Evolutionary conservation across 2,888 invertebrate genomes (phyloP).

Genomic region (Agrilus cyanescens): DNA sequence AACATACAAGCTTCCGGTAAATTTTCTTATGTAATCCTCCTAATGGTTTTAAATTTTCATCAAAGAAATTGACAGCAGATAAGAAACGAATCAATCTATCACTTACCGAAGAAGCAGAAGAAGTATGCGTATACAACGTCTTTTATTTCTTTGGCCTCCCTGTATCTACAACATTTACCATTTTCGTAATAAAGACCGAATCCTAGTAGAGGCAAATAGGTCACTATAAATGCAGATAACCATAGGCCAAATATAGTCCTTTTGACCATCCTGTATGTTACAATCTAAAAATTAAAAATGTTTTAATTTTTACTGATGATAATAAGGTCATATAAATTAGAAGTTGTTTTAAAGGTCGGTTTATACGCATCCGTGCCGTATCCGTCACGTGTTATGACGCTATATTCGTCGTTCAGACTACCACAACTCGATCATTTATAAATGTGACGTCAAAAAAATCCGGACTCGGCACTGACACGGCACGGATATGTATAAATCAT

Average conservation of each 20-base stretch:
- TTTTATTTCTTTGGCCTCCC: slow-evolving; percentile 48
- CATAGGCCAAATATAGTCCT: slow-evolving; percentile 58
- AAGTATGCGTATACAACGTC: slow-evolving; percentile 67
- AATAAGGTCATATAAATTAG: too few relatives aligned
- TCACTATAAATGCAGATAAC: slow-evolving; percentile 55
- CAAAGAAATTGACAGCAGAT: background rate
- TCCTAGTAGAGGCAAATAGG: slow-evolving; percentile 63
- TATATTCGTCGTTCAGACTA: too few relatives aligned
- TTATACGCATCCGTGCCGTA: too few relatives aligned
- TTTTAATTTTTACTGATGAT: background rate
- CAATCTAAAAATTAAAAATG: slow-evolving; percentile 47
- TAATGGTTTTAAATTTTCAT: background rate
- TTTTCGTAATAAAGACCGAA: slow-evolving; percentile 60
- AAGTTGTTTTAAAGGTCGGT: too few relatives aligned
- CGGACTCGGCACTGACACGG: too few relatives aligned
- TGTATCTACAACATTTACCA: slow-evolving; percentile 54
- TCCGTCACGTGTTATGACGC: too few relatives aligned
- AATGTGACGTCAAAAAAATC: too few relatives aligned
- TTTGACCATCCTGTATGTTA: slow-evolving; percentile 66
- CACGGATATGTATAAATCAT: too few relatives aligned
- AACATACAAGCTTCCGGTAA: too few relatives aligned
- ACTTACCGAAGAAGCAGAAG: slow-evolving; percentile 65
- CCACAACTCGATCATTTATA: too few relatives aligned
- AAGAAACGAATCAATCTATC: background rate
- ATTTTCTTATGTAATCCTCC: too few relatives aligned